phyloP scores from a whole-genome alignment of 2,797 vertebrate genomes.

The Emys orbicularis region DNA sequence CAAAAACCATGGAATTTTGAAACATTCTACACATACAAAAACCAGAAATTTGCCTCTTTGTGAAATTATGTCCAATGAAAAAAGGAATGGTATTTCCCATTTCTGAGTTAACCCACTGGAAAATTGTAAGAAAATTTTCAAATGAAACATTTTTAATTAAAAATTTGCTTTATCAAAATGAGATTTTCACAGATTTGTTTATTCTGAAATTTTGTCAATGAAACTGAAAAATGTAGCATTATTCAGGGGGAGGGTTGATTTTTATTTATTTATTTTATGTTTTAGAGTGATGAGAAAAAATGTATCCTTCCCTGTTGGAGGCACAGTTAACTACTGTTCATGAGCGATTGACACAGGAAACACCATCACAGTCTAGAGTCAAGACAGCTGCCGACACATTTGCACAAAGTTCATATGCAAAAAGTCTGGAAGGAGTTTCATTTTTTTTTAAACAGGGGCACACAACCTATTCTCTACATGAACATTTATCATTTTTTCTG shows the following conservation, averaged over 20 bases:
- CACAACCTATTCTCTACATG: not conserved
- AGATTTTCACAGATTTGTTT: not conserved
- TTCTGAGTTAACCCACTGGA: not conserved
- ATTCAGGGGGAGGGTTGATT: not conserved
- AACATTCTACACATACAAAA: not conserved
- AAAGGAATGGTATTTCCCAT: not conserved
- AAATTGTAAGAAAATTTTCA: not conserved
- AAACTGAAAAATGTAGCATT: not conserved
- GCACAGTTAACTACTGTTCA: not conserved
- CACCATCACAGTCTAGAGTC: not conserved
- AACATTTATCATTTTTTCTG: rapidly evolving
- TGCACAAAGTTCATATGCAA: not conserved
- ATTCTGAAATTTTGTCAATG: not conserved
- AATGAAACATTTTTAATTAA: not conserved
- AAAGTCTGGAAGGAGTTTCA: not conserved
- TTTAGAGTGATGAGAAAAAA: not conserved
- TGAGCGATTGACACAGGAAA: not conserved
- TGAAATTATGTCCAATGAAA: not conserved
- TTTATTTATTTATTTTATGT: not conserved
- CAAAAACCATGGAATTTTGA: not conserved
- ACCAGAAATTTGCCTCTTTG: not conserved
- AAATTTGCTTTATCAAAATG: not conserved
- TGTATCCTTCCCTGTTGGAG: not conserved
- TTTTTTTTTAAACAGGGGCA: not conserved
- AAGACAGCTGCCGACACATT: not conserved